Evolutionary conservation across 2,797 vertebrate genomes (phyloP).

Genomic region (Babyrousa celebensis): DNA sequence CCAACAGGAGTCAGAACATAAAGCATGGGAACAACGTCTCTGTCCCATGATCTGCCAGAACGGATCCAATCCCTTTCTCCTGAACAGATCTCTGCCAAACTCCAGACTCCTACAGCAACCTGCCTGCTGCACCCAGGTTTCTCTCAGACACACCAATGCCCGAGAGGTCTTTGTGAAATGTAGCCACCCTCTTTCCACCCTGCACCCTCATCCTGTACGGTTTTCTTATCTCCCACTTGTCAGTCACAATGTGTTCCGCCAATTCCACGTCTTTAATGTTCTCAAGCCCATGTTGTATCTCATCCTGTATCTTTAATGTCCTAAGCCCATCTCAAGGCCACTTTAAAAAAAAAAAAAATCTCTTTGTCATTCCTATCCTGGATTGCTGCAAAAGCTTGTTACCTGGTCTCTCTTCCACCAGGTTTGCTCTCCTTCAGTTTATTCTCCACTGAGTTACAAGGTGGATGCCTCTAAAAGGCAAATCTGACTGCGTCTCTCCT

Average conservation of each 20-base stretch:
- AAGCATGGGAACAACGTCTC: not conserved
- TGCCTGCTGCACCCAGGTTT: not conserved
- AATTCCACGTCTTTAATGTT: not conserved
- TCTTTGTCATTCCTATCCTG: not conserved
- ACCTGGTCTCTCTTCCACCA: not conserved
- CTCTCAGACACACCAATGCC: not conserved
- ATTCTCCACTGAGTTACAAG: slow-evolving; percentile 8
- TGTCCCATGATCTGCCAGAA: not conserved
- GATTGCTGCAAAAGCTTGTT: not conserved
- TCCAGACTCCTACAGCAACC: not conserved
- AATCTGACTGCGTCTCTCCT: not conserved
- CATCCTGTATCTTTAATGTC: too few species aligned
- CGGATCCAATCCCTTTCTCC: not conserved
- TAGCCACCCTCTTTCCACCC: not conserved
- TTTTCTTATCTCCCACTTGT: not conserved
- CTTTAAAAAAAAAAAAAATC: too few species aligned
- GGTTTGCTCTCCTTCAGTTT: not conserved
- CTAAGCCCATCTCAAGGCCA: too few species aligned
- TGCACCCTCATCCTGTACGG: not conserved
- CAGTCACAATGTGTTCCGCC: not conserved
- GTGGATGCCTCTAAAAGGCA: not conserved
- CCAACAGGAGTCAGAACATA: not conserved
- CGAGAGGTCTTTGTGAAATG: not conserved
- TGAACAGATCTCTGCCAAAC: not conserved
- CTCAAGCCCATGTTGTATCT: not conserved